Percentiles rank a stretch among this genome's conserved stretches.
phyloP scores from a whole-genome alignment of 2,797 vertebrate genomes.

The Poecilia wingei region DNA sequence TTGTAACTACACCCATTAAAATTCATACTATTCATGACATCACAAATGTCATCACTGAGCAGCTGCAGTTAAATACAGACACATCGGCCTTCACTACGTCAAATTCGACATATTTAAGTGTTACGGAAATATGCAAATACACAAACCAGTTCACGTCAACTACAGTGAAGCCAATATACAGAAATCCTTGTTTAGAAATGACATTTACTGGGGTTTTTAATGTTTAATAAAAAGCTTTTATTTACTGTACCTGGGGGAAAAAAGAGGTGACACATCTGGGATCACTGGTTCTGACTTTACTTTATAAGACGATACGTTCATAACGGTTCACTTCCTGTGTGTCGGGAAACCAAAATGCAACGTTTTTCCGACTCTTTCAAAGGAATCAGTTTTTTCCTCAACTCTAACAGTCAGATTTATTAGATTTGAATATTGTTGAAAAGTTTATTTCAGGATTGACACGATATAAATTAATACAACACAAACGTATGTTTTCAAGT shows the following conservation, averaged over 20 bases:
- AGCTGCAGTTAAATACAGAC: not conserved
- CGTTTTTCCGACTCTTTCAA: not conserved
- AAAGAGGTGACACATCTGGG: not conserved
- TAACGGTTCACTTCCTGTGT: not conserved
- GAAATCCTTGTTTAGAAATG: too few relatives aligned
- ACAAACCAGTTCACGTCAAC: too few relatives aligned
- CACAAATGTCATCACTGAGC: not conserved
- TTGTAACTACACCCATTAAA: not conserved
- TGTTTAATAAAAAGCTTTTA: too few relatives aligned
- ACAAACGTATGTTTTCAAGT: not conserved
- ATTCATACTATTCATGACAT: not conserved
- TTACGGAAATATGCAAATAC: too few relatives aligned
- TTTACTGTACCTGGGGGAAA: not conserved
- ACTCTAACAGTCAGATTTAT: not conserved
- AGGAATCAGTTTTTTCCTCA: not conserved
- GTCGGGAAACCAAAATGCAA: not conserved
- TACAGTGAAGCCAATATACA: too few relatives aligned
- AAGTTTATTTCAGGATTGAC: not conserved
- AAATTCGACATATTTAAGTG: not conserved
- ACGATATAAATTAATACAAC: not conserved
- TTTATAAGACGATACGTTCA: not conserved
- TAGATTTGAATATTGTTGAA: not conserved
- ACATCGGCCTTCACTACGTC: not conserved
- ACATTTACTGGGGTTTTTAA: too few relatives aligned
- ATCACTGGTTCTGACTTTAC: not conserved